These are phyloP conservation scores for Drosophila teissieri DNA, from an alignment of 1,140 invertebrate genomes.

Conservation along the genomic window DNA sequence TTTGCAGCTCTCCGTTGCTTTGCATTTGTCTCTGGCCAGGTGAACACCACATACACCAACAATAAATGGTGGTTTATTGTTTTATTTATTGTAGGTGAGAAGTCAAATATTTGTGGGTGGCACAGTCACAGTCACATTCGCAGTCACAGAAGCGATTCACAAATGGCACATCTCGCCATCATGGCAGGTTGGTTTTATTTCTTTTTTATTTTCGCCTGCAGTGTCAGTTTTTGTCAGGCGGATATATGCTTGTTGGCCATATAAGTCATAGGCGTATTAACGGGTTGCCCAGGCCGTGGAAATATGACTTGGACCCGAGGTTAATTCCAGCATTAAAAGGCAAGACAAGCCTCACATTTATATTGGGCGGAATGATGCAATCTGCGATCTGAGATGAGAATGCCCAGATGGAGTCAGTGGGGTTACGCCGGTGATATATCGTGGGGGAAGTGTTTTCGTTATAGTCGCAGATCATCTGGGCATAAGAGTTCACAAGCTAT, in stretches of 20 bases:
- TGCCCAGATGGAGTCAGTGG: constrained; percentile 10
- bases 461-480: constrained; percentile 28
- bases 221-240: constrained; percentile 62
- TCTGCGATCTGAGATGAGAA: constrained; percentile 56
- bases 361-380: constrained; percentile 60
- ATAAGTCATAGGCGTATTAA: constrained; percentile 64
- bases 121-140: constrained; percentile 26
- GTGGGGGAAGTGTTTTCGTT: constrained; percentile 35
- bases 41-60: constrained; percentile 39
- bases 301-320: constrained; percentile 56
- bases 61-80: constrained; percentile 68
- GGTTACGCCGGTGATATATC: constrained; percentile 30
- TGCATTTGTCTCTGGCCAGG: constrained; percentile 73
- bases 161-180: constrained; percentile 77
- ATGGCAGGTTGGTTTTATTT: constrained; percentile 52
- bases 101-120: constrained; percentile 82
- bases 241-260: constrained; percentile 59
- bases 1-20: constrained; percentile 31
- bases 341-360: constrained; percentile 63
- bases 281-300: constrained; percentile 27
- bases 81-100: constrained; percentile 82
- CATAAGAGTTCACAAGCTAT: constrained; percentile 6
- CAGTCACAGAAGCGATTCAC: constrained; percentile 54
- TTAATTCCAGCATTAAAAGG: constrained; percentile 79
- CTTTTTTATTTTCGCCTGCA: constrained; percentile 34